Percentiles rank a stretch among this genome's conserved stretches.
phyloP scores from a whole-genome alignment of 2,797 vertebrate genomes.

The Micropoecilia bifurca region DNA sequence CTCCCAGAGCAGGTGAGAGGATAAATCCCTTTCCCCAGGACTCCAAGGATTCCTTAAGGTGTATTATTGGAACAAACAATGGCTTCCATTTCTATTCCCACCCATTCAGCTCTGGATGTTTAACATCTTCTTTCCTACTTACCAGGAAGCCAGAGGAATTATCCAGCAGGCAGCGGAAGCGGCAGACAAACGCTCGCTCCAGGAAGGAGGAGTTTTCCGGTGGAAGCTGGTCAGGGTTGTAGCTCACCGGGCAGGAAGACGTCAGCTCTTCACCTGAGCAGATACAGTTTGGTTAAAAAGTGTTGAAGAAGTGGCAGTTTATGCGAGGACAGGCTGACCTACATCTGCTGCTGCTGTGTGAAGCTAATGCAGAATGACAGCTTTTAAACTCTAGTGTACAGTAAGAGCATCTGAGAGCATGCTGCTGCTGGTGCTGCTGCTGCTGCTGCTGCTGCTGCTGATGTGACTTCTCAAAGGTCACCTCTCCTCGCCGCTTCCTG shows the following conservation, averaged over 20 bases:
- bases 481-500: conserved; percentile 13
- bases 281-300: background rate
- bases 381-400: conserved; percentile 15
- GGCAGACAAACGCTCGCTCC: conserved; percentile 85
- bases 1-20: conserved; percentile 31
- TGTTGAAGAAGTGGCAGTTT: background rate
- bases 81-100: conserved; percentile 40
- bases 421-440: background rate
- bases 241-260: conserved; percentile 41
- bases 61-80: conserved; percentile 70
- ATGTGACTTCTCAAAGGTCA: conserved; percentile 41
- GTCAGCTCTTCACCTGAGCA: conserved; percentile 60
- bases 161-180: conserved; percentile 86
- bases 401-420: conserved; percentile 8
- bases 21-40: conserved; percentile 71
- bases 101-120: background rate
- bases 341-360: conserved; percentile 6
- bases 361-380: conserved; percentile 39
- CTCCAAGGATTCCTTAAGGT: conserved; percentile 68
- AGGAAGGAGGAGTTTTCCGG: conserved; percentile 74
- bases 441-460: conserved; percentile 12
- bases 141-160: conserved; percentile 89
- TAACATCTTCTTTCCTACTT: background rate
- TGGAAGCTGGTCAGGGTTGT: conserved; percentile 61
- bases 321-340: background rate